Conservation (phyloP, 2,797 vertebrate genomes). For the Cyprinella venusta region DNA sequence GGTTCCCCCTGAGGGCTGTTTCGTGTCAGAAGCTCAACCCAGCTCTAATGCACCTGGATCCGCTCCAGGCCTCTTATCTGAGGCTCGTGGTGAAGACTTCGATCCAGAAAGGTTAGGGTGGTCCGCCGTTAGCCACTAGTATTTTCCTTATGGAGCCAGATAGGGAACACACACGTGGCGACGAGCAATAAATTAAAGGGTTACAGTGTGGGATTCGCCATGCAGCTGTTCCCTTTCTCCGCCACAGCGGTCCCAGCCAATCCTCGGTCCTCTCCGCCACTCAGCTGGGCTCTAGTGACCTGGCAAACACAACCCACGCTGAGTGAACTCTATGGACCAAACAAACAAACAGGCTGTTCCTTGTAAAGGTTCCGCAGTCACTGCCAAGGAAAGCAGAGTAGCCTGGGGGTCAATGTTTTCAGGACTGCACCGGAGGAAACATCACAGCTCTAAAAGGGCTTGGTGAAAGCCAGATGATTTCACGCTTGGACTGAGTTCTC, state of each 20-base stretch:
- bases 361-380: conserved; percentile 62
- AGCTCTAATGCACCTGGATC: conserved; percentile 76
- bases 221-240: conserved; percentile 61
- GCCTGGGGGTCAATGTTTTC: conserved; percentile 47
- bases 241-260: conserved; percentile 43
- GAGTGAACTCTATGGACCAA: conserved; percentile 72
- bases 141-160: conserved; percentile 35
- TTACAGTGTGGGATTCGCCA: conserved; percentile 35
- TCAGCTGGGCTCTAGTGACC: conserved; percentile 71
- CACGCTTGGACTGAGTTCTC: conserved; percentile 44
- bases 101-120: conserved; percentile 63
- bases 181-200: conserved; percentile 64
- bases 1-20: conserved; percentile 78
- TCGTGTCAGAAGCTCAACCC: conserved; percentile 74
- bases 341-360: conserved; percentile 67
- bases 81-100: conserved; percentile 66
- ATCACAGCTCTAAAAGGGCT: conserved; percentile 32
- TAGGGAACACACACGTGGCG: conserved; percentile 68
- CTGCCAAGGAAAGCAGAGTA: conserved; percentile 55
- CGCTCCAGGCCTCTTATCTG: conserved; percentile 77
- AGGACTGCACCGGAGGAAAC: conserved; percentile 33
- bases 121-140: conserved; percentile 62
- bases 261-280: conserved; percentile 63
- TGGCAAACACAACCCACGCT: conserved; percentile 70
- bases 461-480: conserved; percentile 46